Evolutionary conservation across 1,140 invertebrate genomes (phyloP).

Genomic region (Drosophila elegans): DNA sequence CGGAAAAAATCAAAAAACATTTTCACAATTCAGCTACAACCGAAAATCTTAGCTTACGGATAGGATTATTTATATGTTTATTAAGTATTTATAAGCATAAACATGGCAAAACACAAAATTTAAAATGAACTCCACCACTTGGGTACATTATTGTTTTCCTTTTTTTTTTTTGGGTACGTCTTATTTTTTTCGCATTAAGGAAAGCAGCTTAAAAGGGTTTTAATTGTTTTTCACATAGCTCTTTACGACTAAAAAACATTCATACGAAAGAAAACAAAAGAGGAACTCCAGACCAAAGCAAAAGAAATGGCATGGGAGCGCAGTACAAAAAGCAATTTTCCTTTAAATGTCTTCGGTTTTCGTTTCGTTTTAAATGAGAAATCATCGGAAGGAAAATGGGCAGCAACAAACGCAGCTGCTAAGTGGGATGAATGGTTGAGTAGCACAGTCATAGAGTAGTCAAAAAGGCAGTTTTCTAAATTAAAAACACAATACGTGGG

Average conservation of each 20-base stretch:
- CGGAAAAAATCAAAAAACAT: conserved; percentile 52
- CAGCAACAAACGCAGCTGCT: conserved; percentile 36
- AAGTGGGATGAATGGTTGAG: conserved; percentile 22
- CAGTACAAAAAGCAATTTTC: conserved; percentile 69
- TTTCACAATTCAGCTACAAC: conserved; percentile 81
- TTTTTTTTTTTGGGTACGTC: conserved; percentile 16
- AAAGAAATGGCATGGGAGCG: conserved; percentile 26
- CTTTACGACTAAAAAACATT: conserved; percentile 44
- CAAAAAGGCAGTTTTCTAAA: conserved; percentile 59
- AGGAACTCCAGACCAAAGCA: conserved; percentile 46
- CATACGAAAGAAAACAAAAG: conserved; percentile 46
- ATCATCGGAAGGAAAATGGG: conserved; percentile 40
- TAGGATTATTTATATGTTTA: conserved; percentile 62
- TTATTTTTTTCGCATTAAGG: conserved; percentile 35
- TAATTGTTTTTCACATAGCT: conserved; percentile 42
- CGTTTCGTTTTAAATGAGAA: conserved; percentile 47
- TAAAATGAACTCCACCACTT: conserved; percentile 39
- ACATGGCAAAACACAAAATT: conserved; percentile 71
- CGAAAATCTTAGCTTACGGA: conserved; percentile 65
- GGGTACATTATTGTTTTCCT: conserved; percentile 24
- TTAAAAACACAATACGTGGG: conserved; percentile 58
- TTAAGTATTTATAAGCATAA: conserved; percentile 50
- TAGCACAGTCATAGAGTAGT: conserved; percentile 20
- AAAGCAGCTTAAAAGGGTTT: conserved; percentile 58
- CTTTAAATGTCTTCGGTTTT: conserved; percentile 42